Conservation (phyloP, 2,888 invertebrate genomes). For the Agriotes lineatus region DNA sequence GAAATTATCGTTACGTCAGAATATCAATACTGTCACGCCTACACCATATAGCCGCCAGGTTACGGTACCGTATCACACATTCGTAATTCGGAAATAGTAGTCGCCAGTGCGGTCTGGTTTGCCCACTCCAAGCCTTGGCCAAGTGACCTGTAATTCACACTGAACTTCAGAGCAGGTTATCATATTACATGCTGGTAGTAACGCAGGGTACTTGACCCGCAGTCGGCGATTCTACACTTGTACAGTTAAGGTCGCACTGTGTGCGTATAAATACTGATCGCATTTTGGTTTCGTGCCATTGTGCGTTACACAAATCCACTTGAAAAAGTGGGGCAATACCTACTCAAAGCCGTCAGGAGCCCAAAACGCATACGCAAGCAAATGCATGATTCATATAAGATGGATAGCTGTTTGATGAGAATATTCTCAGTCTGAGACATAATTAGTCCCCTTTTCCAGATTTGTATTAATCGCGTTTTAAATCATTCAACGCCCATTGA, state of each 20-base stretch:
- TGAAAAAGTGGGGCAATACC: no score
- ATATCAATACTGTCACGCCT: constrained; percentile 37
- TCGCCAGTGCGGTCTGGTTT: constrained; percentile 39
- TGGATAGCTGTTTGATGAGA: no score
- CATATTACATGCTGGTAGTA: constrained; percentile 36
- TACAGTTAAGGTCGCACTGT: constrained; percentile 47
- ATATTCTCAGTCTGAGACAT: no score
- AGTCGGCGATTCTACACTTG: constrained; percentile 42
- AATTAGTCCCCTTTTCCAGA: no score
- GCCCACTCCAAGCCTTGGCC: constrained; percentile 44
- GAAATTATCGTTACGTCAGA: constrained; percentile 23
- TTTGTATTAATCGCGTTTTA: no score
- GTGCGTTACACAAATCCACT: no score
- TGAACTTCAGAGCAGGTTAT: constrained; percentile 41
- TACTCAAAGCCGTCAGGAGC: no score
- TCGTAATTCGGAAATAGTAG: constrained; percentile 38
- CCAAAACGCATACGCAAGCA: no score
- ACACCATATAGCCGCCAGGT: constrained; percentile 22
- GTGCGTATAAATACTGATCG: constrained; percentile 12
- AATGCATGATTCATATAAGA: no score
- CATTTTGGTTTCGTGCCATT: no score
- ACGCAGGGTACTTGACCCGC: constrained; percentile 48
- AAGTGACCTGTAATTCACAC: constrained; percentile 45
- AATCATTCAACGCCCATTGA: no score
- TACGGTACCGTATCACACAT: constrained; percentile 40